Conservation (phyloP, 2,888 invertebrate species). For the Sarcophaga rosellei region DNA sequence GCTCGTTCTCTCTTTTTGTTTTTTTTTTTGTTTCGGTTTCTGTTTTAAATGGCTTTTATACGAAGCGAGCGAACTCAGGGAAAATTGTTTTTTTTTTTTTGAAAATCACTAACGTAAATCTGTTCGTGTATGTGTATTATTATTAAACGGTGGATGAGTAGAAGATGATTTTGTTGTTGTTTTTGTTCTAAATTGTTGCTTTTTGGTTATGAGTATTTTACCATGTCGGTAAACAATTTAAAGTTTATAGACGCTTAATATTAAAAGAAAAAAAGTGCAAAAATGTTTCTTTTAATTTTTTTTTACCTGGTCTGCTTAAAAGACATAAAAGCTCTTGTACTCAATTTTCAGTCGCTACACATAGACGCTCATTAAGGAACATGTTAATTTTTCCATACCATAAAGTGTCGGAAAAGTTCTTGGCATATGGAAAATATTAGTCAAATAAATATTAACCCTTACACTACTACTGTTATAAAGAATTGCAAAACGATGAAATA, state of each 20-base stretch:
- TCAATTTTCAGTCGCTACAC: too few species aligned
- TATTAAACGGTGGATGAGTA: background rate
- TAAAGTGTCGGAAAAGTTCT: too few species aligned
- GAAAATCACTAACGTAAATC: conserved; percentile 19
- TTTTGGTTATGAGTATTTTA: conserved; percentile 57
- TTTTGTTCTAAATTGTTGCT: conserved; percentile 32
- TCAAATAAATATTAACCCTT: too few species aligned
- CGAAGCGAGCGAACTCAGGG: background rate
- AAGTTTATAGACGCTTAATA: conserved; percentile 77
- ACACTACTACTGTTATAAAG: too few species aligned
- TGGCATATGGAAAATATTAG: too few species aligned
- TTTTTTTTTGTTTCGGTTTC: background rate
- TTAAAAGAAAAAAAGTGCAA: conserved; percentile 68
- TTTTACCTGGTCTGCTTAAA: too few species aligned
- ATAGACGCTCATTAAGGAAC: too few species aligned
- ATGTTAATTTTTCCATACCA: too few species aligned
- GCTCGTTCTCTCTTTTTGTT: too few species aligned
- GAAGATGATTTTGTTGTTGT: conserved; percentile 8
- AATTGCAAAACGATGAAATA: too few species aligned
- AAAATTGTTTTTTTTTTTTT: background rate
- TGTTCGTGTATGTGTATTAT: conserved; percentile 5
- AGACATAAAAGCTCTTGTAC: too few species aligned
- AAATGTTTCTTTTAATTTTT: too few species aligned
- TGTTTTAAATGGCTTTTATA: conserved; percentile 39
- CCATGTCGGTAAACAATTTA: conserved; percentile 74